A percentile compares a stretch with the other conserved stretches of the same genome.
Conservation (phyloP, 2,113 vertebrate genomes). For the Cyanoderma ruficeps region DNA sequence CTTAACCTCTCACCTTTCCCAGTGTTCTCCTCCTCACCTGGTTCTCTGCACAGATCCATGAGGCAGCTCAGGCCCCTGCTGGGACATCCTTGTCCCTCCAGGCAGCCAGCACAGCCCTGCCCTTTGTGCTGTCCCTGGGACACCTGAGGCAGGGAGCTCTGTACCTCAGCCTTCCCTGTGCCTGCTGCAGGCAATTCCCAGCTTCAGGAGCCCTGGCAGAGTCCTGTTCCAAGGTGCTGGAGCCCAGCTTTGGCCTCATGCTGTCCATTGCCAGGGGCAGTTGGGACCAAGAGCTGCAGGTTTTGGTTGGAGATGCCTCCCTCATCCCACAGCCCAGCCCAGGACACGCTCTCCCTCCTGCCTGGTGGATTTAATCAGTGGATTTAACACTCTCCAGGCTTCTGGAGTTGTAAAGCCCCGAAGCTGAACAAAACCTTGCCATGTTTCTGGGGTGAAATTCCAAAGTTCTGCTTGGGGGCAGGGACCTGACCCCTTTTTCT, state of each 20-base stretch:
- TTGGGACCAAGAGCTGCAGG: not conserved
- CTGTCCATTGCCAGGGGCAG: rapidly evolving
- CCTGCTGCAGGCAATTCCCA: not conserved
- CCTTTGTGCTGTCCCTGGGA: not conserved
- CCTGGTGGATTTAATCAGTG: not conserved
- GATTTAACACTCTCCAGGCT: not conserved
- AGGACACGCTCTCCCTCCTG: rapidly evolving
- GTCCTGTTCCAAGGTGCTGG: rapidly evolving
- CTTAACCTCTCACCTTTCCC: not conserved
- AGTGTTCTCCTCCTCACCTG: not conserved
- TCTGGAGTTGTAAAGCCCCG: rapidly evolving
- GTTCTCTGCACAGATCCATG: not conserved
- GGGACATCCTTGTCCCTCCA: not conserved
- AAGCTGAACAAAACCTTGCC: not conserved
- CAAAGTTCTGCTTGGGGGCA: not conserved
- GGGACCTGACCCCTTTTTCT: not conserved
- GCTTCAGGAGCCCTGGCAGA: not conserved
- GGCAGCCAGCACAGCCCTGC: not conserved
- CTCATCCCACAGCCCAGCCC: not conserved
- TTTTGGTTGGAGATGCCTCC: not conserved
- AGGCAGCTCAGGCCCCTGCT: not conserved
- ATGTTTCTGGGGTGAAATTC: not conserved
- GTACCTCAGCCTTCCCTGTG: rapidly evolving
- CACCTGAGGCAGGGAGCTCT: not conserved
- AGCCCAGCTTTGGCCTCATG: not conserved